Evolutionary conservation across 2,888 invertebrate genomes (phyloP).

Genomic region (Epistrophella euchroma): DNA sequence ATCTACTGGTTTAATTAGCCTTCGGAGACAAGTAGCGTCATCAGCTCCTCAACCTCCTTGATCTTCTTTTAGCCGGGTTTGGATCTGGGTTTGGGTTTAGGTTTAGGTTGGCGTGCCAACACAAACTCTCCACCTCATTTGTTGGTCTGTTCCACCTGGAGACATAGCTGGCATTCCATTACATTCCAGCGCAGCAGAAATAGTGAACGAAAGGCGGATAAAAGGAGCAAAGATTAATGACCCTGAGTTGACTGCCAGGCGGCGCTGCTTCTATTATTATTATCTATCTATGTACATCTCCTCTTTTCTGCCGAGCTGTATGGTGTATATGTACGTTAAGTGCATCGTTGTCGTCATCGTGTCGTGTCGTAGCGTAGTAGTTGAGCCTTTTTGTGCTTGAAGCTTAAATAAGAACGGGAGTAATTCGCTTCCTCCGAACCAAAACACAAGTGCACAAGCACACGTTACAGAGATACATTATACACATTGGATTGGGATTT

Average conservation of each 20-base stretch:
- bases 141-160: conserved; percentile 67
- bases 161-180: conserved; percentile 64
- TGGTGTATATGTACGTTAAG: conserved; percentile 36
- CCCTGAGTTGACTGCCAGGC: conserved; percentile 70
- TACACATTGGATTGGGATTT: not conserved
- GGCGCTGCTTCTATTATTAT: conserved; percentile 64
- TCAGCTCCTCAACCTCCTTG: conserved; percentile 37
- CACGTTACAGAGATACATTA: conserved; percentile 38
- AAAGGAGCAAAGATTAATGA: conserved; percentile 76
- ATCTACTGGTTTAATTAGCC: conserved; percentile 76
- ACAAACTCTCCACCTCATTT: conserved; percentile 17
- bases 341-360: conserved; percentile 51
- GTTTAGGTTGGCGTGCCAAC: conserved; percentile 52
- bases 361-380: conserved; percentile 21
- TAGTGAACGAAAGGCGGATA: conserved; percentile 70
- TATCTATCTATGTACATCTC: conserved; percentile 67
- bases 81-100: not conserved
- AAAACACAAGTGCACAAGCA: conserved; percentile 61
- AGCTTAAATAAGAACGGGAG: conserved; percentile 47
- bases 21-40: conserved; percentile 72
- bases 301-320: conserved; percentile 39
- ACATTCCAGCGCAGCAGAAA: conserved; percentile 3
- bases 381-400: conserved; percentile 50
- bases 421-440: conserved; percentile 53
- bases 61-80: not conserved